Base-by-base conservation (phyloP, 2,113 vertebrate species). In the Dipodomys spectabilis region DNA sequence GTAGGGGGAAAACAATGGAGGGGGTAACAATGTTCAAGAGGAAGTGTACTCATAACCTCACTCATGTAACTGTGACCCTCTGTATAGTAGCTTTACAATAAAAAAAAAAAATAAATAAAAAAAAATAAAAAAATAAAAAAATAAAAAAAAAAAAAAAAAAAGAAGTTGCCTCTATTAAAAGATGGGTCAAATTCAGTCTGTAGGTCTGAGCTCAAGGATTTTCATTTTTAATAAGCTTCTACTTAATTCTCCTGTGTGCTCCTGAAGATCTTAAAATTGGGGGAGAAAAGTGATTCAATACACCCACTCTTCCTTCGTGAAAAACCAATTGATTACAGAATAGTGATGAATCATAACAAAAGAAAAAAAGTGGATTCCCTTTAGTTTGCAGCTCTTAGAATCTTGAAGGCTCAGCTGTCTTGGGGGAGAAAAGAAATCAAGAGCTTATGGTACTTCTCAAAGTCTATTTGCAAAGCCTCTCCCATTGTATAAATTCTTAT, bases 141-240 rank as follows among this genome's bases (percentile, higher is more conserved):
- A n/a, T n/a, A n/a, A n/a, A n/a, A n/a, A n/a, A n/a, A n/a, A n/a
- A n/a, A n/a, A n/a, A n/a, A n/a, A n/a, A n/a, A 39, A 39, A 53
- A 60, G 68, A 83, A 90, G 49, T 49, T 49, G 49, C 49, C 49
- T 49, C 12, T 12, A 49, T 49, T 49, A 49, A 49, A 49, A 49
- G 49, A 49, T 49, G 49, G 10, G 49, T 49, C 49, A 49, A 49
- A 49, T 49, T 49, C 72, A 78, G 6, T 89, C 44, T 39, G 3
- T 60, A 57, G 22, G 53, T 69, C 7, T 25, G 30, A 16, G 60
- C 25, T 65, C 18, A 83, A 60, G 28, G 80, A 28, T 78, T 83
- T 90, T 75, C 20, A 71, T 82, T 79, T 92, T 82, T 94, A 90
- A 68, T 64, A 95, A 88, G 23, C 8, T 2, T 86, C 86, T 45